These are phyloP conservation scores for Nothocercus nigrocapillus DNA, from an alignment of 2,113 vertebrate genomes.

Conservation along the genomic window DNA sequence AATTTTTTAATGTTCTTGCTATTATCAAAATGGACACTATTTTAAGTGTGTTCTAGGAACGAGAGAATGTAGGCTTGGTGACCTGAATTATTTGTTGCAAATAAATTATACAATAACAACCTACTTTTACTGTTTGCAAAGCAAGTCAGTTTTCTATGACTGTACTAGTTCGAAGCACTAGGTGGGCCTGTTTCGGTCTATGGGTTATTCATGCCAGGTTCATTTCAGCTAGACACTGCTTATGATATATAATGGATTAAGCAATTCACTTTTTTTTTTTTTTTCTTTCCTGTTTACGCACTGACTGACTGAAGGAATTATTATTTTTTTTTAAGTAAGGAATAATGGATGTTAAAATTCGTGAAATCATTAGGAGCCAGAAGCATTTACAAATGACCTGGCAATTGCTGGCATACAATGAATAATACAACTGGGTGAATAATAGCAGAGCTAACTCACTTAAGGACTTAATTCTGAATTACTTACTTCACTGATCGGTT, in stretches of 20 bases:
- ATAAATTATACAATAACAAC: conserved; percentile 6
- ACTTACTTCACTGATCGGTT: background rate
- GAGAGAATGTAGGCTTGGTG: background rate
- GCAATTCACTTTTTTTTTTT: background rate
- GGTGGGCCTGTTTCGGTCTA: conserved; percentile 11
- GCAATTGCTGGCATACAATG: background rate
- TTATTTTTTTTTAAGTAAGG: background rate
- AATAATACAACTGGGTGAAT: background rate
- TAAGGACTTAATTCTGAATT: background rate
- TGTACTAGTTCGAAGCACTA: conserved; percentile 3
- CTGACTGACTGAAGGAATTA: background rate
- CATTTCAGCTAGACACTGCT: background rate
- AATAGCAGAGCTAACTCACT: background rate
- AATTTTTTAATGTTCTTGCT: background rate
- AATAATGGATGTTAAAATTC: background rate
- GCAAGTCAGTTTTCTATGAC: background rate
- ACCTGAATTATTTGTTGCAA: conserved; percentile 23
- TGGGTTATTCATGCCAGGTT: conserved; percentile 38
- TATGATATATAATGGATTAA: background rate
- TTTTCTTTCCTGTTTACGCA: background rate
- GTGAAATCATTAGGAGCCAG: background rate
- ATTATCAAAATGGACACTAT: background rate
- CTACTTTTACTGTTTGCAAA: conserved; percentile 17
- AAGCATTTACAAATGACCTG: conserved; percentile 2
- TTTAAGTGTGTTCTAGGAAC: background rate